A percentile compares a stretch with the other conserved stretches of the same genome.
Conservation (phyloP, 37 sponge, comb jelly and placozoan genomes). For the Geodia barretti region DNA sequence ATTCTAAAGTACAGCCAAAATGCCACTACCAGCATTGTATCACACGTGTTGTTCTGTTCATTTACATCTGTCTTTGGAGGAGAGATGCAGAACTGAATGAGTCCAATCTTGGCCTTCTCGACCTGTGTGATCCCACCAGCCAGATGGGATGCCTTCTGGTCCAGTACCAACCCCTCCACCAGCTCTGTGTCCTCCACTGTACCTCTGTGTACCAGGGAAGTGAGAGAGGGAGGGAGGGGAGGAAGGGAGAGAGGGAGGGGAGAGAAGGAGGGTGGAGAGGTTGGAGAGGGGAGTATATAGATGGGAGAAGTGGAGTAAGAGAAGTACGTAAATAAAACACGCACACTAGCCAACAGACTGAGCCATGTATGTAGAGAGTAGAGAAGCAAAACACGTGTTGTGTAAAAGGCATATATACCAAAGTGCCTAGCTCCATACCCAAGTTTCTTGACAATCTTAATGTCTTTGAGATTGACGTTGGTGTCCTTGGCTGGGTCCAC, state of each 20-base stretch:
- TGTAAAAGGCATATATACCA: not conserved
- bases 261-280: not conserved
- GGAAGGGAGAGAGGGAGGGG: not conserved
- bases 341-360: no score
- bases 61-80: conserved; percentile 98
- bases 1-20: not conserved
- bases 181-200: conserved; percentile 99
- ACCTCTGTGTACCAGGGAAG: conserved; percentile 62
- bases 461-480: conserved; percentile 96
- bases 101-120: conserved; percentile 98
- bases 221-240: not conserved
- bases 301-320: not conserved
- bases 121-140: conserved; percentile 88
- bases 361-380: not conserved
- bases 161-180: conserved; percentile 98
- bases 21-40: no score
- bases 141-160: conserved; percentile 88
- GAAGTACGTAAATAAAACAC: no score
- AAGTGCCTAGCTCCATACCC: conserved; percentile 41
- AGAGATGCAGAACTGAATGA: conserved; percentile 99
- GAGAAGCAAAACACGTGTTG: not conserved
- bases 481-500: conserved; percentile 90
- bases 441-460: conserved; percentile 85
- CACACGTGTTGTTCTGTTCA: no score
- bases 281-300: not conserved